Base-by-base conservation (phyloP, 30 jellyfish, hydroid and myxozoan species). In the Cassiopea xamachana region DNA sequence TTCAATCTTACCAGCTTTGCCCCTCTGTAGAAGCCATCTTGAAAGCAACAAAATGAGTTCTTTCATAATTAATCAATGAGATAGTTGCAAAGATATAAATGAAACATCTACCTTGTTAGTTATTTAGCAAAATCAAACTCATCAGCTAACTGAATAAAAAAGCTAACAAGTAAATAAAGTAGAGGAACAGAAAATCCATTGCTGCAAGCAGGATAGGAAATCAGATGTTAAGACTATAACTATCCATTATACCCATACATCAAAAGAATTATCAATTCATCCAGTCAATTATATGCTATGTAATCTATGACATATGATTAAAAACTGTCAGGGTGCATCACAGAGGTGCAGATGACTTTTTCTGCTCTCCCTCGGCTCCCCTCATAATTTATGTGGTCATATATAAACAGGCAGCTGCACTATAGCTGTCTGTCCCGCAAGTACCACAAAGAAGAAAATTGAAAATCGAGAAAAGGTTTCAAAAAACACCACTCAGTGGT, bases 1-100 rank as follows among this genome's bases (percentile, higher is more conserved):
- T 95, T 95, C 77, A 95, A 75, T 70, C 91, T 84, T 46, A 95
- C 91, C n/a, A 79, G 73, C 89, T 95, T 95, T 2, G 97, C 82
- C 43, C 99, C 99, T 50, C 99, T 58, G 62, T 68, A 84, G 73
- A 93, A 82, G 15, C 98, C 98, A 88, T 95, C 99, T 95, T 62
- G 43, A 73, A 82, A 17, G 43, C 19, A 61, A 44, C 39, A 27
- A 27, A 27, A 27, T 27, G 39, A 27, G 39, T 27, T 27, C 39
- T 27, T 27, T 27, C 39, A 46, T 0, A 47, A 12, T 1, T 43
- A 76, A 14, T 16, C 46, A 45, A 71, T 71, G 49, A 7, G 17
- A 71, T 1, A 71, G 1, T 14, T 3, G 27, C 8, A 48, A 71
- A 71, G 6, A 71, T 6, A 15, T 14, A 27, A 0, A 27, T 27